Conservation (phyloP, 2,888 invertebrate species). For the Andrena dorsata region DNA sequence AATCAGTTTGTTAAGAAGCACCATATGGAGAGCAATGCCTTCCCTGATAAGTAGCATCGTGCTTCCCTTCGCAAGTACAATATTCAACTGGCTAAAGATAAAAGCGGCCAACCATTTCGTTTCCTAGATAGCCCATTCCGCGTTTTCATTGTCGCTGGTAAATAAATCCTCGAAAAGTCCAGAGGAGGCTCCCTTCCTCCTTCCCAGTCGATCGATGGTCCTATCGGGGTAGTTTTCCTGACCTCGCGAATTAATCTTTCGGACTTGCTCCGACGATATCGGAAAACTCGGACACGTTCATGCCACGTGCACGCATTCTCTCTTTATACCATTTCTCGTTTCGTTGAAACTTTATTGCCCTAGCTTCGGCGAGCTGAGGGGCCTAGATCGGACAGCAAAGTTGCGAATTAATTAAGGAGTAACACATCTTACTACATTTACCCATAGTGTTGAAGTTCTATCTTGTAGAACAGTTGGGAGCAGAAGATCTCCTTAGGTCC, state of each 20-base stretch:
- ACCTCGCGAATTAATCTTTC: constrained; percentile 57
- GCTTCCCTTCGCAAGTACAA: not conserved
- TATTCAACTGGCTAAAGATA: constrained; percentile 22
- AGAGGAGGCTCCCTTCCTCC: not conserved
- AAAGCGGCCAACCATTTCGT: not conserved
- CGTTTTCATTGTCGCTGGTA: constrained; percentile 38
- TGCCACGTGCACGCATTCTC: constrained; percentile 34
- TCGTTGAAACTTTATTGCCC: constrained; percentile 36
- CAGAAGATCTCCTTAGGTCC: too few relatives aligned
- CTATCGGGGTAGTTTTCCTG: constrained; percentile 39
- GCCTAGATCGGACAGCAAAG: not conserved
- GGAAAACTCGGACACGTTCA: constrained; percentile 52
- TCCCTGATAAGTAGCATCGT: not conserved
- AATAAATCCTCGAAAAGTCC: constrained; percentile 45
- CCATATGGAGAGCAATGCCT: not conserved
- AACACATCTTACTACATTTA: not conserved
- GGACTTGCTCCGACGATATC: constrained; percentile 32
- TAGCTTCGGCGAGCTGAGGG: not conserved
- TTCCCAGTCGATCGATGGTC: constrained; percentile 44
- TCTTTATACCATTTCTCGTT: constrained; percentile 13
- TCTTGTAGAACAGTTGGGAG: too few relatives aligned
- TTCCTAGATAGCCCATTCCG: constrained; percentile 24
- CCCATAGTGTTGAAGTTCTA: not conserved
- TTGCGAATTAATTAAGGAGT: not conserved
- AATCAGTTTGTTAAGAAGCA: not conserved